Base-by-base conservation (phyloP, 2,797 vertebrate genomes). In the Sphenopsis melanotis region DNA sequence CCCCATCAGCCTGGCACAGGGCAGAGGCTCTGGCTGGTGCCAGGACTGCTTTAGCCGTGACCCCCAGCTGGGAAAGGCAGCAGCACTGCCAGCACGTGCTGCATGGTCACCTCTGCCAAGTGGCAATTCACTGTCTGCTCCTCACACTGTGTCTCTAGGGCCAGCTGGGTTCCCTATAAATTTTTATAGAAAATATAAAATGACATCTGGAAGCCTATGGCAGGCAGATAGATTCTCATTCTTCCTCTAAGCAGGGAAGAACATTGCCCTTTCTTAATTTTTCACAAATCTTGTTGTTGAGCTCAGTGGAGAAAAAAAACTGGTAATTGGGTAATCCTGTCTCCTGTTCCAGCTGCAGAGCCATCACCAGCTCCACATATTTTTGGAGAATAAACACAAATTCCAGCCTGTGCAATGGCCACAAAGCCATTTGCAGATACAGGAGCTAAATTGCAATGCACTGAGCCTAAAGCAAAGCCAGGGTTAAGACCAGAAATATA, bases 81-180 rank as follows among this genome's bases (percentile, higher is more conserved):
- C 61, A 13, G 87, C 70, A 10, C 37, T 4, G 6, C 79, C 5
- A 32, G 74, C 75, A 56, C 14, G 5, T 53, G 68, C 93, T 69
- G 52, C 64, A 8, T 3, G 7, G 36, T 24, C 11, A 2, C 37
- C 29, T 75, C 61, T 93, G 86, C 92, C 92, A 83, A 83, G 81
- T 34, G 79, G 24, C 78, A 87, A 32, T 79, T 44, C 26, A 1
- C 59, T 78, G 60, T 32, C 69, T 87, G 80, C 71, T 50, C 81
- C 93, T 94, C 76, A 46, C 12, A 42, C 32, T 42, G 41, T 37
- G 50, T 87, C 92, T 91, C 89, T 47, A 44, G 87, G 94, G 88
- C 92, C 93, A 91, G 90, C 90, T 88, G 81, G 50, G 46, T 36
- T 95, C 69, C 83, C 88, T 75, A 68, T 89, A 81, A 91, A 93